Conservation (phyloP, 2,888 invertebrate genomes). For the Autographa pulchrina region DNA sequence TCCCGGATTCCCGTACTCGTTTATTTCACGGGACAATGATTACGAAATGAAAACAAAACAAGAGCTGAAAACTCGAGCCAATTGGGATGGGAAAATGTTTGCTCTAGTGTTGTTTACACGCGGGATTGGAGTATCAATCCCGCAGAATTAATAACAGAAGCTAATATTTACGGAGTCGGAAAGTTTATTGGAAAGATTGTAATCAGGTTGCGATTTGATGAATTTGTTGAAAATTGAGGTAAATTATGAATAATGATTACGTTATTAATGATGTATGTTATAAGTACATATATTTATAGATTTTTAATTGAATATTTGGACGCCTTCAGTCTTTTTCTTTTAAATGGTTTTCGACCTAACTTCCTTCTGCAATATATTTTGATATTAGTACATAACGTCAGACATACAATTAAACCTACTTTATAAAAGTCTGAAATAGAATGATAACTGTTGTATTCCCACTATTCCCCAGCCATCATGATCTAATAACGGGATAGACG, state of each 20-base stretch:
- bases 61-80: slow-evolving; percentile 33
- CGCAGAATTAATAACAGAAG: slow-evolving; percentile 23
- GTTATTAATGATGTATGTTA: too few species aligned
- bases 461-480: slow-evolving; percentile 23
- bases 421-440: background rate
- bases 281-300: background rate
- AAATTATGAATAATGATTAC: background rate
- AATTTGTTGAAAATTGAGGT: background rate
- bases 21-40: slow-evolving; percentile 37
- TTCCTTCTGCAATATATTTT: background rate
- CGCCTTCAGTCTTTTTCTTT: background rate
- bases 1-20: slow-evolving; percentile 24
- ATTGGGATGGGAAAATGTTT: slow-evolving; percentile 30
- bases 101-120: slow-evolving; percentile 36
- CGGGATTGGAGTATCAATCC: slow-evolving; percentile 27
- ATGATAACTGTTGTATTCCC: background rate
- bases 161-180: background rate
- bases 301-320: background rate
- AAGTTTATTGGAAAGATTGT: background rate
- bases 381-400: background rate
- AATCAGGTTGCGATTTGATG: background rate
- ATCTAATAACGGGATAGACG: slow-evolving; percentile 38
- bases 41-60: slow-evolving; percentile 46
- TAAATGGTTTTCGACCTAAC: too few species aligned
- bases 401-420: too few species aligned